Base-by-base conservation (phyloP, 2,797 vertebrate species). In the Gallinago solitaria region DNA sequence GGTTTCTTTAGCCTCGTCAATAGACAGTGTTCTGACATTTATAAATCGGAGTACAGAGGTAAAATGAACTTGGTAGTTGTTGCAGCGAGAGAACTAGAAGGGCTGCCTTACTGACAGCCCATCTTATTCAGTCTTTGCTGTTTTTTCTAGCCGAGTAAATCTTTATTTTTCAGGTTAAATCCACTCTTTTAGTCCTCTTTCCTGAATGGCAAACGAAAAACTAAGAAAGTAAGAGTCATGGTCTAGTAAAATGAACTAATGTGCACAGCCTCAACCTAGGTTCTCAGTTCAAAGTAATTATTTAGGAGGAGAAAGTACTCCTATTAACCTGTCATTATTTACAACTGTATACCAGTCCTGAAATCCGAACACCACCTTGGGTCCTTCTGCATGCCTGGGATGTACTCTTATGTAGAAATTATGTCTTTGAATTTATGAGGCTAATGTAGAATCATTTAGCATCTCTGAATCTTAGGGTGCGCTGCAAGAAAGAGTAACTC, bases 341-440 rank as follows among this genome's bases (percentile, higher is more conserved):
- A 6, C 60, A 53, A 19, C 60, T 56, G 43, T 35, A 4, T 65
- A 70, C 32, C 50, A n/a, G 32, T 75, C 47, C 57, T 59, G 84
- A 51, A 91, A 85, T 53, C 48, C 4, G 7, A 78, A 75, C 27
- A 30, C 85, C 51, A 95, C 48, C 54, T n/a, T 79, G 70, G 33
- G 19, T 92, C 48, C 81, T 94, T 87, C 68, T 71, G 77, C 81
- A 45, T 70, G 76, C 51, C 27, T 33, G 43, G 59, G 24, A 37
- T 74, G 59, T 30, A 17, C 39, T 64, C 71, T 89, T 51, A 6
- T 64, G 50, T 23, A 78, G 57, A 83, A 95, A 81, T 43, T 4
- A 37, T 91, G 53, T 56, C 16, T 95, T 83, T 85, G 53, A 91
- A 94, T 93, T 95, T 77, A 93, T 41, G 82, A 91, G 86, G 73